These are phyloP conservation scores for Campylorhamphus procurvoides DNA, from an alignment of 2,113 vertebrate genomes.

Conservation along the genomic window DNA sequence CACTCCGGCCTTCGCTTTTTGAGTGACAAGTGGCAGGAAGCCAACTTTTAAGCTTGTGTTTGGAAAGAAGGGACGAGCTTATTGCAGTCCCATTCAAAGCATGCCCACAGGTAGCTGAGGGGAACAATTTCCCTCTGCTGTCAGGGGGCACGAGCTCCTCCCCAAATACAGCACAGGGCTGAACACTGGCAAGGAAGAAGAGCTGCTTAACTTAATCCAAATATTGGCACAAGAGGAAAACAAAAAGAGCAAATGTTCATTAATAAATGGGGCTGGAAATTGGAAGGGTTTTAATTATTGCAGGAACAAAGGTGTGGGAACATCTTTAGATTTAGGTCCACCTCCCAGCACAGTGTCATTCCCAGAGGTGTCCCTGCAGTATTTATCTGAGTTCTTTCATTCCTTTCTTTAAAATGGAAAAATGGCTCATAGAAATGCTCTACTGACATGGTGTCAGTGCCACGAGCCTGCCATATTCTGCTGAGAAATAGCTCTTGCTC, in stretches of 20 bases:
- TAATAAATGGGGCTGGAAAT: background rate
- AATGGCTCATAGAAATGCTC: background rate
- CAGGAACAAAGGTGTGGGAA: background rate
- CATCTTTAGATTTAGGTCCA: background rate
- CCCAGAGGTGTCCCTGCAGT: background rate
- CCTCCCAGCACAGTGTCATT: background rate
- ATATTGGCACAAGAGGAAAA: background rate
- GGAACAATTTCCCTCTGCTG: background rate
- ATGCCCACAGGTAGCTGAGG: background rate
- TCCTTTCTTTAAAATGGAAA: background rate
- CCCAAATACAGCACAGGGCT: background rate
- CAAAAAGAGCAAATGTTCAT: background rate
- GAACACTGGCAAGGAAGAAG: background rate
- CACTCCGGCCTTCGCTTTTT: background rate
- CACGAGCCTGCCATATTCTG: background rate
- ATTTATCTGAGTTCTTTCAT: background rate
- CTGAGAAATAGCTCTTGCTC: background rate
- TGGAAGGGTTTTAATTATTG: background rate
- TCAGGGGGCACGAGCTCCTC: background rate
- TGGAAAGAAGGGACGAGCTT: background rate
- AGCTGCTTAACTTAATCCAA: background rate
- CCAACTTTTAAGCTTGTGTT: background rate
- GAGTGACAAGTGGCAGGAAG: constrained; percentile 41
- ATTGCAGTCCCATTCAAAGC: constrained; percentile 16
- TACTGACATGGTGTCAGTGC: background rate